A percentile compares a stretch with the other conserved stretches of the same genome.
phyloP scores from a whole-genome alignment of 2,888 invertebrate species.

The Phengaris alcon region DNA sequence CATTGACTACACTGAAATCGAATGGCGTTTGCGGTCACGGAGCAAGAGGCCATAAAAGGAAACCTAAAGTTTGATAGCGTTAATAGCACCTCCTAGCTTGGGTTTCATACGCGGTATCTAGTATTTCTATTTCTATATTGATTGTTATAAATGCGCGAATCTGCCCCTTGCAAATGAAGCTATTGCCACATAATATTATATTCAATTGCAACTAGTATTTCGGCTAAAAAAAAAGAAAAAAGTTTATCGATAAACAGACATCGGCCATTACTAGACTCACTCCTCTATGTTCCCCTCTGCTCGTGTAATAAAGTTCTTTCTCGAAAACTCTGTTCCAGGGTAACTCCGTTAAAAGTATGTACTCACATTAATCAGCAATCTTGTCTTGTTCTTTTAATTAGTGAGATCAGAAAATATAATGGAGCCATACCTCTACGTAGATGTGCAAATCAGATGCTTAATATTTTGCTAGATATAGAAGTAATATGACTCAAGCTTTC shows the following conservation, averaged over 20 bases:
- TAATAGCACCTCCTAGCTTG: background rate
- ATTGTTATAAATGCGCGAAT: background rate
- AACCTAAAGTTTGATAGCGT: background rate
- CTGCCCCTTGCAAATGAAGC: too few relatives aligned
- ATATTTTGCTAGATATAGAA: too few relatives aligned
- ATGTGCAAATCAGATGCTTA: too few relatives aligned
- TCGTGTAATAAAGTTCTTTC: background rate
- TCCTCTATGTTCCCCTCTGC: background rate
- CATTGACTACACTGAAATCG: too few relatives aligned
- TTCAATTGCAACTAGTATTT: too few relatives aligned
- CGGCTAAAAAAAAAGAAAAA: too few relatives aligned
- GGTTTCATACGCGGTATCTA: background rate
- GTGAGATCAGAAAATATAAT: background rate
- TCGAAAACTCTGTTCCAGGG: background rate
- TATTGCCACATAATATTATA: too few relatives aligned
- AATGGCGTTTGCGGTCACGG: background rate
- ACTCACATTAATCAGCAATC: background rate
- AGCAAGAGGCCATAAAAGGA: background rate
- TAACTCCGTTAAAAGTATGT: background rate
- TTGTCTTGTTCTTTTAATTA: background rate
- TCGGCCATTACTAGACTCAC: background rate
- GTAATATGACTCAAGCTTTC: too few relatives aligned
- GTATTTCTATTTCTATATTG: background rate
- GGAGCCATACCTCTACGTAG: too few relatives aligned
- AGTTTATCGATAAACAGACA: background rate